These are phyloP conservation scores for Autographa pulchrina DNA, from an alignment of 2,888 invertebrate genomes.

Conservation along the genomic window DNA sequence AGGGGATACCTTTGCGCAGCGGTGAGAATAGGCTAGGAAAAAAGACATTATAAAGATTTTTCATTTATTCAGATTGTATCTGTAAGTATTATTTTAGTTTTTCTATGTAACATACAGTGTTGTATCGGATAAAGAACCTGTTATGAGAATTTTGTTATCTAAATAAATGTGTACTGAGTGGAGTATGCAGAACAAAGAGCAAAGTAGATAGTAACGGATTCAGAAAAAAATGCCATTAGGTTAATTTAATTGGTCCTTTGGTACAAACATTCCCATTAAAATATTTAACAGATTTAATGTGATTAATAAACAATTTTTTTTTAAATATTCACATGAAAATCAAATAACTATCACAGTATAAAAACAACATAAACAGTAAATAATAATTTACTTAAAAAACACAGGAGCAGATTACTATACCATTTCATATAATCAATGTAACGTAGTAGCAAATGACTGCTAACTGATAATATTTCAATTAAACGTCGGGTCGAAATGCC, in stretches of 20 bases:
- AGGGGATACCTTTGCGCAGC: no score
- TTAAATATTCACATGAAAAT: no score
- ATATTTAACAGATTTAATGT: no score
- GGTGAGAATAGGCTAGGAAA: no score
- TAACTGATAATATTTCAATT: conserved; percentile 64
- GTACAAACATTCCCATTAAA: no score
- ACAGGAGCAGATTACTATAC: conserved; percentile 39
- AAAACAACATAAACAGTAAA: not conserved
- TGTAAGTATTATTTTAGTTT: no score
- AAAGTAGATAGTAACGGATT: no score
- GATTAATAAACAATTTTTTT: no score
- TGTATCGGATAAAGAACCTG: not conserved
- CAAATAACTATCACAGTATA: not conserved
- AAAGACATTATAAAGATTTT: no score
- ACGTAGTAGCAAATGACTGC: conserved; percentile 50
- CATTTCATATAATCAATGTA: conserved; percentile 36
- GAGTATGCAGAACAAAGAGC: not conserved
- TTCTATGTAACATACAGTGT: not conserved
- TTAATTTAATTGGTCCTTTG: no score
- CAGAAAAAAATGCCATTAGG: no score
- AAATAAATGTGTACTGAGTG: not conserved
- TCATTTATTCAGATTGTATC: no score
- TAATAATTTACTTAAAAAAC: not conserved
- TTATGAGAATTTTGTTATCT: not conserved
- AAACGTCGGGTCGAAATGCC: conserved; percentile 35